Evolutionary conservation across 30 jellyfish, hydroid and myxozoan genomes (phyloP), one percentile per base, ranked within the genome.

Genomic region (Aurelia aurita): DNA sequence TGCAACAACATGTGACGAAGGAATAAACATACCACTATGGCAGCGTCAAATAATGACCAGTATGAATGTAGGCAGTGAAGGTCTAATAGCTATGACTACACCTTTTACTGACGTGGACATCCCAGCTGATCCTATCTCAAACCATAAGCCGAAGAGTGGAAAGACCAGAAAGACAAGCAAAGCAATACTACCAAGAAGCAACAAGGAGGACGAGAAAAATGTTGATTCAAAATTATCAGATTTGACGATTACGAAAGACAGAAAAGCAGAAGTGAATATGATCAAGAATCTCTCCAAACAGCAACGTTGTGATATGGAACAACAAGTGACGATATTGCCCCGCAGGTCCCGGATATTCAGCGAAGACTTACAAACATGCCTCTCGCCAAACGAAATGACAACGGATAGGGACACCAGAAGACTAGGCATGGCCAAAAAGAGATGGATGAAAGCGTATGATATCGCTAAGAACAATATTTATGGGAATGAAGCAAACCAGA

Each of bases 371-470:
- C 51, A 39, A 39, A 39, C 15, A 1, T 39, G 51, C 51, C 51
- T 15, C 16, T 9, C 1, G 13, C 51, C 15, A 39, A 7, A 9
- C 15, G 51, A 39, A 39, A 39, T 9, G 51, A 23, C 67, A 5
- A 22, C 39, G 32, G 69, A 39, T 15, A 82, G 22, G 68, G 91
- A 82, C 85, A 26, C 84, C 5, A 51, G 60, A 39, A 68, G 91
- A 31, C 27, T 82, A 34, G 32, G 59, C 27, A 82, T 47, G 79
- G 91, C 91, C 18, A 82, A 69, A 25, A 55, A 19, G 23, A 32
- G 91, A 26, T 82, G 91, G 91, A 28, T 69, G 21, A 67, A 82
- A 55, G 91, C 91, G 15, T 82, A 82, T 66, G 49, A 69, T 32
- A 57, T 35, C 35, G 91, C 91, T 5, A 82, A 55, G 28, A 70